Percentiles rank a stretch among this genome's conserved stretches.
Conservation (phyloP, 2,113 vertebrate genomes). For the Boleophthalmus pectinirostris region DNA sequence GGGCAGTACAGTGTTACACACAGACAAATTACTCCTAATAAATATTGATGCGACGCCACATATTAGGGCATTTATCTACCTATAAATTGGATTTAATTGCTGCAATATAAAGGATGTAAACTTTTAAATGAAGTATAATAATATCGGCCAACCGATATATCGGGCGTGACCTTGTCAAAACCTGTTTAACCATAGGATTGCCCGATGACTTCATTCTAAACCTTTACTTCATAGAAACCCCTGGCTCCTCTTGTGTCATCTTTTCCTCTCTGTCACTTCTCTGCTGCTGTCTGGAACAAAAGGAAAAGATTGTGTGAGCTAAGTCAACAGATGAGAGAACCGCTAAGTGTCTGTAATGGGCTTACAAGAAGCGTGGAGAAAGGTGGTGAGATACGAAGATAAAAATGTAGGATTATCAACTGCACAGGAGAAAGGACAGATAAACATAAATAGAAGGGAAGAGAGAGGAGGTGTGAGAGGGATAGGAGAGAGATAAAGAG, state of each 20-base stretch:
- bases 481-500: neutral
- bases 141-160: too few species aligned
- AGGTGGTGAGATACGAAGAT: slow-evolving; percentile 23
- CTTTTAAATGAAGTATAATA: too few species aligned
- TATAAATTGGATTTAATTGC: too few species aligned
- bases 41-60: too few species aligned
- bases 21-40: too few species aligned
- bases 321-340: slow-evolving; percentile 32
- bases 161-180: too few species aligned
- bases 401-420: slow-evolving; percentile 20
- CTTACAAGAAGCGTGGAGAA: slow-evolving; percentile 4
- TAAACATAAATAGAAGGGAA: neutral
- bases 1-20: too few species aligned
- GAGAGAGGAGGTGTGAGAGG: slow-evolving; percentile 2
- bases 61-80: too few species aligned
- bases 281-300: slow-evolving; percentile 1
- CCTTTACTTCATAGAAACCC: neutral
- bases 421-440: slow-evolving; percentile 9
- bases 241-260: neutral
- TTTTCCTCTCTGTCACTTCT: neutral
- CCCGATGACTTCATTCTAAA: neutral
- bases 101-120: too few species aligned
- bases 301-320: slow-evolving; percentile 5
- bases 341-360: slow-evolving; percentile 12
- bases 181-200: neutral